These are phyloP conservation scores for Ceryle rudis DNA, from an alignment of 2,797 vertebrate genomes.

Conservation along the genomic window DNA sequence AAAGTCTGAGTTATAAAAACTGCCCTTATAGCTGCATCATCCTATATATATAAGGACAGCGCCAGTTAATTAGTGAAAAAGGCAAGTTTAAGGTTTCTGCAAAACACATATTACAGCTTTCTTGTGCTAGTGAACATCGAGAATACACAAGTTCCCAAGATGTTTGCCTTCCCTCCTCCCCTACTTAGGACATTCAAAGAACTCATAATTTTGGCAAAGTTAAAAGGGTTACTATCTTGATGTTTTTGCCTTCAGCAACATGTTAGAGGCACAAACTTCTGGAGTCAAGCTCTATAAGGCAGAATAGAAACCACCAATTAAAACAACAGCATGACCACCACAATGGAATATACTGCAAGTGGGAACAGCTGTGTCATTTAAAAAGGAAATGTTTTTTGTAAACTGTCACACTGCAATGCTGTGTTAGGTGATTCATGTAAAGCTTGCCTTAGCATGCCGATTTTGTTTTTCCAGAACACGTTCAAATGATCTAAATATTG, in stretches of 20 bases:
- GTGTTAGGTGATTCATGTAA: constrained; percentile 69
- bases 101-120: constrained; percentile 72
- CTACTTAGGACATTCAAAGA: constrained; percentile 70
- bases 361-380: constrained; percentile 63
- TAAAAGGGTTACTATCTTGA: constrained; percentile 37
- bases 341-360: constrained; percentile 66
- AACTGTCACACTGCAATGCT: constrained; percentile 72
- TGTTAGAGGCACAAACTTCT: constrained; percentile 80
- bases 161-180: constrained; percentile 40
- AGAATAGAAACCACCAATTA: constrained; percentile 76
- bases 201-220: constrained; percentile 76
- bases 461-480: constrained; percentile 62
- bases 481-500: constrained; percentile 65
- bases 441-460: constrained; percentile 65
- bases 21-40: constrained; percentile 72
- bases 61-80: constrained; percentile 66
- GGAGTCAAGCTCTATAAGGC: constrained; percentile 81
- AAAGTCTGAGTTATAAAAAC: constrained; percentile 79
- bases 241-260: constrained; percentile 75
- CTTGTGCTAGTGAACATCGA: constrained; percentile 70
- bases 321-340: constrained; percentile 41
- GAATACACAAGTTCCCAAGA: constrained; percentile 67
- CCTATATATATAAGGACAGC: constrained; percentile 58
- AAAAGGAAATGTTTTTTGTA: constrained; percentile 69
- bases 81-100: constrained; percentile 71